Base-by-base conservation (phyloP, 2,113 vertebrate species). In the Calypte anna region DNA sequence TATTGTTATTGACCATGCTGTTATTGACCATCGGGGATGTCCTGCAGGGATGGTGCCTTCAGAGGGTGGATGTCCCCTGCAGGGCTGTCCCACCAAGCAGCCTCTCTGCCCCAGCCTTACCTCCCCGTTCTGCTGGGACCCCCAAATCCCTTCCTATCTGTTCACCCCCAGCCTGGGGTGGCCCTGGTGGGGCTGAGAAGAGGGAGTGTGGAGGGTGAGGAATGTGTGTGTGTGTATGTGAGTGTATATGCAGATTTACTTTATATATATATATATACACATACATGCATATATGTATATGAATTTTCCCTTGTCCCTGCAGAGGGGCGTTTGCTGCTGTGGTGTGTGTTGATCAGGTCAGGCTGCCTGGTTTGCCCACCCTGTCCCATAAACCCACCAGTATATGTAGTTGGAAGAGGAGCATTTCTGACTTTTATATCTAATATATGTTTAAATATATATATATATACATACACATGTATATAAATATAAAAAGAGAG, bases 341-440 rank as follows among this genome's bases (percentile, higher is more conserved):
- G 72, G 74, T 63, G 44, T 2, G 6, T 62, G 4, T 87, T 58
- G 91, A 82, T 77, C 38, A 18, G 46, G 43, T 50, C 38, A 80
- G 81, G 80, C 73, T 78, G 46, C 44, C 76, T 22, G 44, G 3
- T 70, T 68, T 61, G 78, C 88, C 85, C 69, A 21, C 62, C 55
- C 66, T 85, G 46, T 80, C 91, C 82, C 88, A n/a, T 68, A 82
- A 86, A 82, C 48, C 43, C 51, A 90, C 88, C 92, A 54, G 30
- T 80, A 51, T 62, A 70, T 33, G 86, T 83, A 92, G 90, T 77
- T 94, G 2, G 4, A 79, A 84, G 82, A 91, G 54, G 43, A 97
- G 62, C 73, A 44, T 86, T 88, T 84, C 82, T 74, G 93, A 95
- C 87, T 96, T 96, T 96, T 93, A 87, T 95, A 96, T 80, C 78